Evolutionary conservation across 2,888 invertebrate genomes (phyloP), one percentile per base, ranked within the genome.

Genomic region (Frankliniella fusca): DNA sequence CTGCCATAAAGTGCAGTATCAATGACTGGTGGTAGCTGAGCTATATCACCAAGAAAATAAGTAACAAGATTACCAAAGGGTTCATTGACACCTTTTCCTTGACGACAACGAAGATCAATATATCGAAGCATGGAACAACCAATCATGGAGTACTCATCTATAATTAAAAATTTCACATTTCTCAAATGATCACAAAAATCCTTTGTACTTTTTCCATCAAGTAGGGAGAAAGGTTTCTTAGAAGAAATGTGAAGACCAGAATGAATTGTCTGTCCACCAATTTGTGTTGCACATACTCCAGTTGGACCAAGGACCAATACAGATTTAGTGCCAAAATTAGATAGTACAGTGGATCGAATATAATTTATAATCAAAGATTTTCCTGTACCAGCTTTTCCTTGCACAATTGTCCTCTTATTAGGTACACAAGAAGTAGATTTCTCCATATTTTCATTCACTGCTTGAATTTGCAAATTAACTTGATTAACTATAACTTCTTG

Each of bases 361-460:
- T 65, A 65, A 3, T 65, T 65, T 10, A 65, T 65, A n/a, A 65
- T 65, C 3, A 65, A 3, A 65, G n/a, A n/a, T 65, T 65, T 65
- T 65, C 65, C 65, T n/a, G 65, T 65, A 65, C 65, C 65, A 18
- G 65, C 65, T 65, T 65, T 65, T 65, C 65, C 65, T n/a, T 65
- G 65, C 2, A 65, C 23, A 20, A 65, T n/a, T 10, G 23, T n/a
- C 3, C 20, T 65, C 9, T 65, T 65, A 23, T 9, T 65, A 3
- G 3, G 10, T 50, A 50, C 12, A 9, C 12, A 11, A 12, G 9
- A n/a, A 23, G 20, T 65, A 23, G 3, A 11, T n/a, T 8, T n/a
- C n/a, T n/a, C n/a, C n/a, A n/a, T n/a, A 10, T n/a, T 8, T 0
- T 65, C 23, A n/a, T 12, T 12, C 2, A 65, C 23, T 3, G 3